These are phyloP conservation scores for Oscheius sp. DNA, from an alignment of 2,888 invertebrate species.

Conservation along the genomic window DNA sequence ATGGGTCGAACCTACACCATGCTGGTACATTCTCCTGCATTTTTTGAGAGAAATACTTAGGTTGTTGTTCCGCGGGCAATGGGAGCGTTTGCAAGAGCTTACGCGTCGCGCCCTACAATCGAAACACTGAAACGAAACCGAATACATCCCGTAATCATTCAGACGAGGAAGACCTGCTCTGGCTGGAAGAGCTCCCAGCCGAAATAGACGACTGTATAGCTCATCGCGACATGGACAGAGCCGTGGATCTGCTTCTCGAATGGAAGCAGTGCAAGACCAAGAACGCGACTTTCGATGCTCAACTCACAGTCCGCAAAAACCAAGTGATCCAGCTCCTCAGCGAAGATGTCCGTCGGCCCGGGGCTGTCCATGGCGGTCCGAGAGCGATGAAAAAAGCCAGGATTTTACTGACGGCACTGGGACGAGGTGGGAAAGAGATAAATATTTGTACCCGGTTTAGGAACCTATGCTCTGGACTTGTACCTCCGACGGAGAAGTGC, in stretches of 20 bases:
- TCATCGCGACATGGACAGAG: conserved; percentile 67
- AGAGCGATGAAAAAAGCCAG: conserved; percentile 63
- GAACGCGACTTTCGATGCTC: conserved; percentile 61
- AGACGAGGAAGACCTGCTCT: conserved; percentile 60
- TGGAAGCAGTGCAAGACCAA: conserved; percentile 67
- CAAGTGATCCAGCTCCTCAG: conserved; percentile 66
- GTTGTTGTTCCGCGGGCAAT: too few relatives aligned
- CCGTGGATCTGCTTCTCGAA: conserved; percentile 71
- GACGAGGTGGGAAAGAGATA: conserved; percentile 40
- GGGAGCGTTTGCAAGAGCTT: too few relatives aligned
- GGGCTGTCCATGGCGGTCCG: conserved; percentile 68
- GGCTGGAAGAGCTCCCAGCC: conserved; percentile 67
- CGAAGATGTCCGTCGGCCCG: conserved; percentile 68
- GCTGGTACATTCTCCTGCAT: too few relatives aligned
- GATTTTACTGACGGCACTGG: conserved; percentile 54
- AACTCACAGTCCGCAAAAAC: conserved; percentile 65
- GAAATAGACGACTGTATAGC: conserved; percentile 71
- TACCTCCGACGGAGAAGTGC: conserved; percentile 66
- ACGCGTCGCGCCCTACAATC: too few relatives aligned
- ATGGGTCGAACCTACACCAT: too few relatives aligned
- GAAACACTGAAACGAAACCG: too few relatives aligned
- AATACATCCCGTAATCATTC: neutral
- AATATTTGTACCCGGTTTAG: conserved; percentile 10
- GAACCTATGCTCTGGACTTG: conserved; percentile 70
- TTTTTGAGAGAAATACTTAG: too few relatives aligned